These are phyloP conservation scores for Magallana angulata DNA, from an alignment of 1,140 invertebrate genomes.

Conservation along the genomic window DNA sequence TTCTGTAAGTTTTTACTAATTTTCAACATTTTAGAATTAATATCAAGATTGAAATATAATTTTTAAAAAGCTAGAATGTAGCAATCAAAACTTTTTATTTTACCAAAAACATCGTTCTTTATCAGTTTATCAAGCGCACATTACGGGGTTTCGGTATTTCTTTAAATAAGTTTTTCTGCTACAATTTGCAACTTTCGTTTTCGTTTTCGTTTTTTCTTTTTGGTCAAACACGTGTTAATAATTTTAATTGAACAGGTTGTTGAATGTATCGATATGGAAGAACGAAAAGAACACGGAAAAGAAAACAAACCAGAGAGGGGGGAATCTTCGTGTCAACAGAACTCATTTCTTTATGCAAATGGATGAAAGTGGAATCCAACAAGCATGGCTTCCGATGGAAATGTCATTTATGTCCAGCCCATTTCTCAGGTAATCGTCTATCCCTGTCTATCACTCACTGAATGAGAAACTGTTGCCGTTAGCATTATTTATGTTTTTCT, in stretches of 20 bases:
- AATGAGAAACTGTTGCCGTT: background rate
- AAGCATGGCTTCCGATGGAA: slow-evolving; percentile 18
- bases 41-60: too few relatives aligned
- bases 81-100: too few relatives aligned
- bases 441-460: too few relatives aligned
- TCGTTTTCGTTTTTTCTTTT: background rate
- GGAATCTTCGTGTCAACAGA: background rate
- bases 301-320: background rate
- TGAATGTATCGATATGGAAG: slow-evolving; percentile 9
- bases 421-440: background rate
- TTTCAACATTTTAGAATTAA: too few relatives aligned
- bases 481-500: too few relatives aligned
- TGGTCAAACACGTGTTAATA: too few relatives aligned
- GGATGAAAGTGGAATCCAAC: background rate
- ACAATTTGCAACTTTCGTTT: background rate
- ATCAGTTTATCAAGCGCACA: too few relatives aligned
- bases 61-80: too few relatives aligned
- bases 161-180: background rate
- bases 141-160: background rate
- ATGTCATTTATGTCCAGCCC: background rate
- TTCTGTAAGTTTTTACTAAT: too few relatives aligned
- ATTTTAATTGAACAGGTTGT: background rate
- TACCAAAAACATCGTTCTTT: too few relatives aligned
- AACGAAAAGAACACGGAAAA: slow-evolving; percentile 20
- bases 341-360: background rate